Conservation (phyloP, 2,797 vertebrate genomes). For the Mus minutoides region DNA sequence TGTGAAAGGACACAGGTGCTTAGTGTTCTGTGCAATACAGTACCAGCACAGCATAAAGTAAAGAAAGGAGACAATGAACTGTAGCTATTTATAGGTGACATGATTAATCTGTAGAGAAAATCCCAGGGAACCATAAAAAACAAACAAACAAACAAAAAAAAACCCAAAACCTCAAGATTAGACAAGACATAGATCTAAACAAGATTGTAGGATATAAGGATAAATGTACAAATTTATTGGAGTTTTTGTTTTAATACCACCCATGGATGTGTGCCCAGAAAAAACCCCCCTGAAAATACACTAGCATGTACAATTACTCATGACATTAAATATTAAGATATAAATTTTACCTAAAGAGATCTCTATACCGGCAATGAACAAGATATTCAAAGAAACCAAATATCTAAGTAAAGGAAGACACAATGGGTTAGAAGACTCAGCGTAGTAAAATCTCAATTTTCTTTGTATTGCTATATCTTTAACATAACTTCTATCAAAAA, state of each 20-base stretch:
- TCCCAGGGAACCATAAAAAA: neutral
- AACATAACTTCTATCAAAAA: constrained; percentile 35
- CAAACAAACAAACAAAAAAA: too few relatives aligned
- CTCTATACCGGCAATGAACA: neutral
- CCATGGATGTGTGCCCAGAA: neutral
- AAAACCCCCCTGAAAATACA: neutral
- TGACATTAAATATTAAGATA: neutral
- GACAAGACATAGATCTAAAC: neutral
- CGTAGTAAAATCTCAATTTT: neutral
- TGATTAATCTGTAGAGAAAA: constrained; percentile 14
- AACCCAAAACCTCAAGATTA: too few relatives aligned
- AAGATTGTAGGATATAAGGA: constrained; percentile 1
- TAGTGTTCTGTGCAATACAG: neutral
- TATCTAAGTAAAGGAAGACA: neutral
- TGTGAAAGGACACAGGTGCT: neutral
- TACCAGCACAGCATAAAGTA: neutral
- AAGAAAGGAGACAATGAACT: constrained; percentile 2
- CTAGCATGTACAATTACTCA: neutral
- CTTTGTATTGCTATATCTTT: neutral
- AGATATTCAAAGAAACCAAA: neutral
- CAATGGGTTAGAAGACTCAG: neutral
- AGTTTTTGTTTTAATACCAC: neutral
- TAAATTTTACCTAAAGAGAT: neutral
- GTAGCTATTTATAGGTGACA: neutral
- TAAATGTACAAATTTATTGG: neutral